Evolutionary conservation across 2,888 invertebrate genomes (phyloP), one percentile per base, ranked within the genome.

Genomic region (Siphonodentalium dalli): DNA sequence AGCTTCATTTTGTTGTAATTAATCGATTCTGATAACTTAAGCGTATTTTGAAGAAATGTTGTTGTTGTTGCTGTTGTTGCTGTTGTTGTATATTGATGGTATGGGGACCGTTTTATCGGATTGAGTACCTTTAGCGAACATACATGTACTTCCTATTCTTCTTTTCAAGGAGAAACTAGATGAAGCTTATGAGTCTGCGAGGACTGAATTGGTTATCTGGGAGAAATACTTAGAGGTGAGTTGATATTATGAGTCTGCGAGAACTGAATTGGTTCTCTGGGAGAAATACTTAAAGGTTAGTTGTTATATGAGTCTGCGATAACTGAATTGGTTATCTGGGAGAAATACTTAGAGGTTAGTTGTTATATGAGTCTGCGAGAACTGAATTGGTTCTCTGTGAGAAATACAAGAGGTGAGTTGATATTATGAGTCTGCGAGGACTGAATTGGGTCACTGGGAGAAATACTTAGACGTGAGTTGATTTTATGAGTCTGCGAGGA

Each of bases 371-470:
- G n/a, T n/a, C n/a, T n/a, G n/a, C n/a, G n/a, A n/a, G n/a, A n/a
- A n/a, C n/a, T n/a, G n/a, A n/a, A n/a, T n/a, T n/a, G n/a, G n/a
- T n/a, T n/a, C n/a, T n/a, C n/a, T n/a, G n/a, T n/a, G n/a, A n/a
- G n/a, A n/a, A n/a, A n/a, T n/a, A n/a, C n/a, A n/a, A n/a, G n/a
- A n/a, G n/a, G n/a, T n/a, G n/a, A n/a, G n/a, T n/a, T n/a, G n/a
- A n/a, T n/a, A n/a, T 27, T 37, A 51, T 42, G 33, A 54, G 4
- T 34, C 9, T 1, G n/a, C 43, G 24, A n/a, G 28, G 21, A 50
- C 33, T 21, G 62, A 62, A 34, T 15, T 62, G 11, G 28, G 21
- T 20, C 21, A 31, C 11, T 62, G 59, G 58, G 62, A 62, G 13
- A 41, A 31, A 15, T 57, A 54, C 21, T 26, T 57, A 6, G 41